These are phyloP conservation scores for Anagyrus pseudococci DNA, from an alignment of 2,888 invertebrate species.

Conservation along the genomic window DNA sequence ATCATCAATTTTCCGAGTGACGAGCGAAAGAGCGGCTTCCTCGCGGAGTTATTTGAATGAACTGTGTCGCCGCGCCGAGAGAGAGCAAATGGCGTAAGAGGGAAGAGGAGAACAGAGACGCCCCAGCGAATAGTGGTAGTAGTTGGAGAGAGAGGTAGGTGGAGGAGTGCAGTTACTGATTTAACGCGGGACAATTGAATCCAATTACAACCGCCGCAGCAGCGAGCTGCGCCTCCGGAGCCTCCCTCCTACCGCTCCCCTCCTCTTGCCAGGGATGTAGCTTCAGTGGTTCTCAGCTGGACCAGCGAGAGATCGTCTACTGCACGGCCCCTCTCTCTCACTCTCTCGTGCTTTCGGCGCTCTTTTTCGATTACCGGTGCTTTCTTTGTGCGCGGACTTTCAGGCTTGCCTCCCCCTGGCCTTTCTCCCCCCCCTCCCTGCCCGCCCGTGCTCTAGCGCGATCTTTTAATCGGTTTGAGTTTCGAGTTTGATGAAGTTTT, in stretches of 20 bases:
- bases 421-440: background rate
- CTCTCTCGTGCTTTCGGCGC: too few relatives aligned
- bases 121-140: too few relatives aligned
- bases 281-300: conserved; percentile 19
- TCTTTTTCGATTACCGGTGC: too few relatives aligned
- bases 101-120: conserved; percentile 43
- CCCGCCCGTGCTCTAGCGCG: background rate
- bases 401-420: too few relatives aligned
- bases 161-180: conserved; percentile 58
- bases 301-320: background rate
- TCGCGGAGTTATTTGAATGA: conserved; percentile 52
- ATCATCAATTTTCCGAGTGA: conserved; percentile 46
- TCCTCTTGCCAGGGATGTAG: too few relatives aligned
- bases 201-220: conserved; percentile 60
- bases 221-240: background rate
- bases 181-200: conserved; percentile 62
- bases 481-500: conserved; percentile 16
- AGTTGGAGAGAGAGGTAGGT: conserved; percentile 51
- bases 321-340: background rate
- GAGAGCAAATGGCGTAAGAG: background rate
- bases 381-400: too few relatives aligned
- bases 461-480: conserved; percentile 12
- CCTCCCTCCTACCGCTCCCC: too few relatives aligned
- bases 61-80: conserved; percentile 42
- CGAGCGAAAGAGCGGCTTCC: conserved; percentile 33